A percentile compares a stretch with the other conserved stretches of the same genome.
phyloP scores from a whole-genome alignment of 2,888 invertebrate genomes.

The Drosophila recens region DNA sequence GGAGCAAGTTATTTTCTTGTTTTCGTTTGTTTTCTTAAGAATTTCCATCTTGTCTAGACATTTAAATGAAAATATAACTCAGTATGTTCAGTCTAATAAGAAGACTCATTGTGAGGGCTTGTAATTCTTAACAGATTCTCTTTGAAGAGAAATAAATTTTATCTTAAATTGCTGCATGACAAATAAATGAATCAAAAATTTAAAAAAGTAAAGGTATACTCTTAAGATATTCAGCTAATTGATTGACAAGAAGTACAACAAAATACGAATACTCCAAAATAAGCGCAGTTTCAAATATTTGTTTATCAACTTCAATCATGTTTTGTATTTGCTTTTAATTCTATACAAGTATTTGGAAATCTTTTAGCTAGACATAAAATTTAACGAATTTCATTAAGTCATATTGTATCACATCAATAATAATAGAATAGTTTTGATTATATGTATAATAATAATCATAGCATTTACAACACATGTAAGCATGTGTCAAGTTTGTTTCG shows the following conservation, averaged over 20 bases:
- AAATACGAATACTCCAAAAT: background rate
- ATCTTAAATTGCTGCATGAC: background rate
- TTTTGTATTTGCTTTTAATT: background rate
- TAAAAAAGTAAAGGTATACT: conserved; percentile 1
- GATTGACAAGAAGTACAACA: background rate
- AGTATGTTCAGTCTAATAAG: too few relatives aligned
- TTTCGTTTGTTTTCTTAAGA: background rate
- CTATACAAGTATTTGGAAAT: too few relatives aligned
- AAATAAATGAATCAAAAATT: background rate
- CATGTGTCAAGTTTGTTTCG: conserved; percentile 10
- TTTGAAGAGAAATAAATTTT: too few relatives aligned
- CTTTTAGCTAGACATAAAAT: background rate
- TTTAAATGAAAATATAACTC: too few relatives aligned
- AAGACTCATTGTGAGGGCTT: too few relatives aligned
- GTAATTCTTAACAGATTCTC: too few relatives aligned
- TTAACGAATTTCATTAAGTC: background rate
- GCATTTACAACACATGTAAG: conserved; percentile 1
- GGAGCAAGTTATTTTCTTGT: background rate
- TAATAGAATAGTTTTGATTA: conserved; percentile 7
- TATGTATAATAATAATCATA: conserved; percentile 14
- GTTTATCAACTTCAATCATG: background rate
- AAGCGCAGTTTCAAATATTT: background rate
- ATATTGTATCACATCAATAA: background rate
- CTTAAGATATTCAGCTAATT: background rate
- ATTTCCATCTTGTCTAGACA: too few relatives aligned